Conservation (phyloP, 2,888 invertebrate genomes). For the Tuta absoluta region DNA sequence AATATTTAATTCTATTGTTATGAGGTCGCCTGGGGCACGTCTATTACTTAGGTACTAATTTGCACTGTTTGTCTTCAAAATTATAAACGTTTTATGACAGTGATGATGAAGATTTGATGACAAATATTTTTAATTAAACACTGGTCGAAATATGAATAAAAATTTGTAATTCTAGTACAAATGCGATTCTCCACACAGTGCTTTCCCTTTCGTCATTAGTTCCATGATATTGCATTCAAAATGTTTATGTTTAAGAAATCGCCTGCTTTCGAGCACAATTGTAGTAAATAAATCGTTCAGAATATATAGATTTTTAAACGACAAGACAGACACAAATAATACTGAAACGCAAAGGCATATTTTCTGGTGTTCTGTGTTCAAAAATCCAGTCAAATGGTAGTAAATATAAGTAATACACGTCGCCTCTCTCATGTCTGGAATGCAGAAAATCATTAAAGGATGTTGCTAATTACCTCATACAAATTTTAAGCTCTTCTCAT, state of each 20-base stretch:
- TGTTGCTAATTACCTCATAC: conserved; percentile 11
- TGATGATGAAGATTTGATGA: neutral
- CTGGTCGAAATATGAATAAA: too few relatives aligned
- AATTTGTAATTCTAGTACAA: too few relatives aligned
- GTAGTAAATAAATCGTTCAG: too few relatives aligned
- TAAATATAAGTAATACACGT: conserved; percentile 5
- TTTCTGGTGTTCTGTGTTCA: neutral
- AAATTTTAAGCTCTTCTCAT: neutral
- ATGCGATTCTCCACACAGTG: too few relatives aligned
- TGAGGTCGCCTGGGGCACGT: conserved; percentile 27
- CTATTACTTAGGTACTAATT: conserved; percentile 29
- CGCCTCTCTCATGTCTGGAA: neutral
- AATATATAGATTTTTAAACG: too few relatives aligned
- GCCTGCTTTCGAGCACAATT: too few relatives aligned
- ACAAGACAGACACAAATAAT: too few relatives aligned
- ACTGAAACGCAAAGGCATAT: neutral
- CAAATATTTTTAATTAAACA: too few relatives aligned
- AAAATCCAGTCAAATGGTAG: neutral
- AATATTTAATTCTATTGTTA: conserved; percentile 68
- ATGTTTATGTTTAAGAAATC: too few relatives aligned
- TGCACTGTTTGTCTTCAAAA: neutral
- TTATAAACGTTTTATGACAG: neutral
- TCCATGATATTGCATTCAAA: too few relatives aligned
- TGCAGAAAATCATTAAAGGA: neutral
- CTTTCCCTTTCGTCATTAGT: too few relatives aligned